A percentile compares a stretch with the other conserved stretches of the same genome.
Conservation (phyloP, 2,888 invertebrate genomes). For the Mimachlamys varia region DNA sequence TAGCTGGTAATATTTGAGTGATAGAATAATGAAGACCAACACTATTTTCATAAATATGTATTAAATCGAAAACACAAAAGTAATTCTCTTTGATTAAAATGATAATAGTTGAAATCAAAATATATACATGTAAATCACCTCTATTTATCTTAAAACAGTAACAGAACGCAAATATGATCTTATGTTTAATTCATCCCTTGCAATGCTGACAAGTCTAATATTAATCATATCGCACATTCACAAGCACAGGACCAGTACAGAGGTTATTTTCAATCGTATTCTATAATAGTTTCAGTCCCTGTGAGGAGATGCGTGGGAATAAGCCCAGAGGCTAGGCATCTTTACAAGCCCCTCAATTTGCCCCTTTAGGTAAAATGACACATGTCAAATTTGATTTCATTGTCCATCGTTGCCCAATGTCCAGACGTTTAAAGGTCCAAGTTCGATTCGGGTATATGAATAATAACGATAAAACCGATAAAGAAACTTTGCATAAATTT, state of each 20-base stretch:
- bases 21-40: too few relatives aligned
- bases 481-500: neutral
- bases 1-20: too few relatives aligned
- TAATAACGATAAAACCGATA: conserved; percentile 27
- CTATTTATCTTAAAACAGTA: neutral
- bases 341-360: neutral
- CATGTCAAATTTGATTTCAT: neutral
- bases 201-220: too few relatives aligned
- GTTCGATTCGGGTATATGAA: conserved; percentile 33
- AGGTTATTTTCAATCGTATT: neutral
- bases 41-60: too few relatives aligned
- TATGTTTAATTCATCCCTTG: too few relatives aligned
- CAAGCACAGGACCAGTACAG: neutral
- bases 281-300: neutral
- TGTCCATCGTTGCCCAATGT: conserved; percentile 26
- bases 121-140: neutral
- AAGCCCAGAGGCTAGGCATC: neutral
- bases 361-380: neutral
- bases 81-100: neutral
- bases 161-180: neutral
- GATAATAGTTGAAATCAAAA: neutral
- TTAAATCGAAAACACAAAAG: too few relatives aligned
- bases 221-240: too few relatives aligned
- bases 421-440: conserved; percentile 31
- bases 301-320: neutral